Base-by-base conservation (phyloP, 2,113 vertebrate genomes). In the Excalfactoria chinensis region DNA sequence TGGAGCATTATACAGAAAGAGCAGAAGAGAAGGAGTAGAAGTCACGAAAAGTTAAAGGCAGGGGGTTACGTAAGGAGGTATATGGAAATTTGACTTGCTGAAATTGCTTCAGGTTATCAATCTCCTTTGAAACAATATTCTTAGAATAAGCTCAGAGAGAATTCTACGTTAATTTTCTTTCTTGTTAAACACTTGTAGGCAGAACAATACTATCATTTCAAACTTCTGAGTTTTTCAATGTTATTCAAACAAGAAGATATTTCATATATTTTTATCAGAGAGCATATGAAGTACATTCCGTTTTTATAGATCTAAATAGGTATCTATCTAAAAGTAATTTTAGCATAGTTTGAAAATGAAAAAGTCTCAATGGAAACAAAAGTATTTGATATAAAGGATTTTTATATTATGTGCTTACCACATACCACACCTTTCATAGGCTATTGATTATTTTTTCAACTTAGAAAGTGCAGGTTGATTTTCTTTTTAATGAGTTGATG, bases 391-490 rank as follows among this genome's bases (percentile, higher is more conserved):
- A 10, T 9, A 43, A 56, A 28, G 15, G 15, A 13, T 40, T 76
- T 60, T 86, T 62, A 41, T 71, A 34, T 30, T 44, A 18, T 13
- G 9, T 56, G 60, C 23, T 56, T 72, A 56, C 34, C 13, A 77
- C 22, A 30, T 28, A 40, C 20, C 32, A 16, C 26, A 13, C 49
- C 40, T 77, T 22, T 13, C 34, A 37, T 3, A 63, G 59, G 13
- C 53, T 76, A 15, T 41, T 64, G 14, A n/a, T 78, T 68, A 48
- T 71, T 89, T 66, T 67, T 26, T 62, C 66, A 51, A 13, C 0
- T 1, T 19, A 17, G 37, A 66, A 66, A 49, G 0, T 1, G 16
- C 1, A 2, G 21, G 7, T 37, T 66, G n/a, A 44, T 19, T 60
- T 76, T 40, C 21, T 26, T 67, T 48, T n/a, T 77, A 69, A 28